Percentiles rank a stretch among this genome's conserved stretches.
Evolutionary conservation across 2,888 invertebrate species (phyloP).

Genomic region (Tupiocoris notatus): DNA sequence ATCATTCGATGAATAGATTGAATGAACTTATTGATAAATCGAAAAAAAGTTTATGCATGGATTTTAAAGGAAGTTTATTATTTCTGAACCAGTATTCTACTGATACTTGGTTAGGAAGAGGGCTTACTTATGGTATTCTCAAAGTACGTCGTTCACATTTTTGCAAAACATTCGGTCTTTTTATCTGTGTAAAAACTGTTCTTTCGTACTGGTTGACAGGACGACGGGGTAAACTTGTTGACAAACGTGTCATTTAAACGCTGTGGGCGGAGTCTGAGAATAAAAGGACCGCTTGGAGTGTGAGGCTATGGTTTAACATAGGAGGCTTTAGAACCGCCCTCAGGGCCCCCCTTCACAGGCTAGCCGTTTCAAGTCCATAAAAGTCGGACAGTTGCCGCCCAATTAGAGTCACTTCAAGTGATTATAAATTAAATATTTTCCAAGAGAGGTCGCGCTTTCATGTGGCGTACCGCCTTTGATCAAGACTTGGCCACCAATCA

Average conservation of each 20-base stretch:
- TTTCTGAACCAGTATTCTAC: no score
- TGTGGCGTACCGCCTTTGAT: constrained; percentile 30
- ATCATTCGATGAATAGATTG: no score
- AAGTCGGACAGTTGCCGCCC: constrained; percentile 37
- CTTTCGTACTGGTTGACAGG: no score
- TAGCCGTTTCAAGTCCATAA: constrained; percentile 4
- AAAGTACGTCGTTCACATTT: no score
- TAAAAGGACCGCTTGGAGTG: not conserved
- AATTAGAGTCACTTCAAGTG: constrained; percentile 39
- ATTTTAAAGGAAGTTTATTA: no score
- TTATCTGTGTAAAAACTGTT: no score
- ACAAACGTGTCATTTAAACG: not conserved
- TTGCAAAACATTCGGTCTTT: no score
- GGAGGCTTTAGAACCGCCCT: not conserved
- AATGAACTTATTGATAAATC: no score
- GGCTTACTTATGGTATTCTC: no score
- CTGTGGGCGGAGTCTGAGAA: not conserved
- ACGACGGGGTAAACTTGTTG: not conserved
- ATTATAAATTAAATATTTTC: constrained; percentile 35
- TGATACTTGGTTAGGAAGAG: no score
- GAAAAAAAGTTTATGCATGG: no score
- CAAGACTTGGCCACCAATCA: constrained; percentile 8
- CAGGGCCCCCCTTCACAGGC: not conserved
- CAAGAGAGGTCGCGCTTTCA: not conserved
- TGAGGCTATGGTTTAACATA: not conserved